phyloP scores from a whole-genome alignment of 2,113 vertebrate species.

The Strigops habroptila region DNA sequence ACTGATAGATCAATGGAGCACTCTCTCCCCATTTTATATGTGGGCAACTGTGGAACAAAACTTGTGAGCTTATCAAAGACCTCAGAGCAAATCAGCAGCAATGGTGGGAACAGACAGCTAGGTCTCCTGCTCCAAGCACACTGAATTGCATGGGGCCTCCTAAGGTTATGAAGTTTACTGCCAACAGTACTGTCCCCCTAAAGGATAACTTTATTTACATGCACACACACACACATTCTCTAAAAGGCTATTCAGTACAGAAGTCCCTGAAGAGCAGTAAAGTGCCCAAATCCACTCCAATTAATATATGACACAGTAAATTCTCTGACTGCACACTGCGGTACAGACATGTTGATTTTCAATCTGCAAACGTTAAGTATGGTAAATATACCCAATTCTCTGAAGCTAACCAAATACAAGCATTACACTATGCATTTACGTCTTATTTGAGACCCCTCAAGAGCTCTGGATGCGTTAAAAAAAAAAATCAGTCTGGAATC shows the following conservation, averaged over 20 bases:
- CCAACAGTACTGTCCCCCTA: neutral
- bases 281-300: constrained; percentile 58
- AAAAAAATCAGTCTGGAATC: neutral
- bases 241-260: constrained; percentile 32
- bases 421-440: constrained; percentile 29
- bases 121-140: neutral
- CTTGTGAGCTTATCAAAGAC: neutral
- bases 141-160: neutral
- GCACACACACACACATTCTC: neutral
- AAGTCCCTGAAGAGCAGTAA: constrained; percentile 33
- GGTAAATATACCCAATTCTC: constrained; percentile 57
- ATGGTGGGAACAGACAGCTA: neutral
- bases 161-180: neutral
- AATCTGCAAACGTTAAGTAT: constrained; percentile 61
- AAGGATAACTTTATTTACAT: constrained; percentile 17
- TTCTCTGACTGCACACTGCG: constrained; percentile 17
- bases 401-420: constrained; percentile 54
- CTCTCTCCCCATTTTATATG: neutral
- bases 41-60: neutral
- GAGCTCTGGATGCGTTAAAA: constrained; percentile 42
- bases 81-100: neutral
- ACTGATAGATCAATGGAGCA: neutral
- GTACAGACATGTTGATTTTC: constrained; percentile 59
- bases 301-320: constrained; percentile 47
- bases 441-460: constrained; percentile 61